Evolutionary conservation across 2,888 invertebrate species (phyloP), one percentile per base, ranked within the genome.

Genomic region (Hyles lineata): DNA sequence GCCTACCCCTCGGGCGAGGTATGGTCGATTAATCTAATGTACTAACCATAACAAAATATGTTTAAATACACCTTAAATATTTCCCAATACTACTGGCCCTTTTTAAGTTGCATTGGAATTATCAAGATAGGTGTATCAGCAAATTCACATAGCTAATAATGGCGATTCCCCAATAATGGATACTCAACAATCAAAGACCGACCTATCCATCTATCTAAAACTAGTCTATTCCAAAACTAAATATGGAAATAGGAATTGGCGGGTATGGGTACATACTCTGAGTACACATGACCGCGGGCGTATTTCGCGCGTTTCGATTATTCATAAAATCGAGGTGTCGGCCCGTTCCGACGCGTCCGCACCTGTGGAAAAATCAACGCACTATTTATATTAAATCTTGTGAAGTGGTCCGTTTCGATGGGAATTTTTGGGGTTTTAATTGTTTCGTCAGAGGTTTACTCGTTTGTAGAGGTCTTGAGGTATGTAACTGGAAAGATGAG

Each of bases 251-350:
- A 21, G 55, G 63, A 72, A 62, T 32, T 21, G 63, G 72, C 61
- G 79, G 9, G 19, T 55, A n/a, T n/a, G 77, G 83, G 84, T 85
- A 83, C 84, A 85, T 84, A 80, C 80, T 78, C 79, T 78, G 75
- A 78, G 79, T 80, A 79, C 81, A 84, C 85, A 83, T 80, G 79
- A 81, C 86, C 84, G 85, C 76, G 81, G 87, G 87, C 85, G 69
- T 73, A 78, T 78, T 86, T 85, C 82, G 80, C 86, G 84, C 88
- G 78, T 78, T 85, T 87, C 85, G 83, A 88, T 88, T 89, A 88
- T 89, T 89, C 89, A 89, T 89, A 85, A 82, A 80, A 77, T 70
- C 61, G 81, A 88, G 88, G 89, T 88, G 88, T 89, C 82, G 86
- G 83, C 77, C 76, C 76, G 79, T 76, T 77, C 77, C 71, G 77